phyloP scores from a whole-genome alignment of 2,797 vertebrate genomes.

The Pogonophryne albipinna region DNA sequence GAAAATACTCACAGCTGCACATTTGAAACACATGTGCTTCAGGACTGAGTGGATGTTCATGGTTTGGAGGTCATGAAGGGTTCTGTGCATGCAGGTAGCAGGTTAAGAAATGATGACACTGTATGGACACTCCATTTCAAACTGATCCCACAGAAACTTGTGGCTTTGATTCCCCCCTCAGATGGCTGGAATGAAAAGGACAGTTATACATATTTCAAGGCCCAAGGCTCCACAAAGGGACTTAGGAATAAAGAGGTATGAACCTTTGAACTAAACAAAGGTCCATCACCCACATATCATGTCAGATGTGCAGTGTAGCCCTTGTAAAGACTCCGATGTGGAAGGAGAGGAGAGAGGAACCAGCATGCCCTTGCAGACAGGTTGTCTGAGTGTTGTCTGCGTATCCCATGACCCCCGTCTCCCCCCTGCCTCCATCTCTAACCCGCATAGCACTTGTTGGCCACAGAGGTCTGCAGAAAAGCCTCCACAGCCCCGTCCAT shows the following conservation, averaged over 20 bases:
- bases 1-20: not conserved
- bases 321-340: constrained; percentile 85
- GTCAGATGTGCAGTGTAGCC: constrained; percentile 90
- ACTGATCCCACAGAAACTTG: constrained; percentile 89
- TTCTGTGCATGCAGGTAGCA: constrained; percentile 66
- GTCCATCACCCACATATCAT: constrained; percentile 92
- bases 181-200: constrained; percentile 98
- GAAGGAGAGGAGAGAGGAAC: constrained; percentile 80
- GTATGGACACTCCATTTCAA: constrained; percentile 89
- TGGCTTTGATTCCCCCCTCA: constrained; percentile 94
- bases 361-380: constrained; percentile 82
- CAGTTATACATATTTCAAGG: constrained; percentile 99
- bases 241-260: constrained; percentile 97
- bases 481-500: constrained; percentile 82
- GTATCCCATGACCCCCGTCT: constrained; percentile 79
- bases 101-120: constrained; percentile 86
- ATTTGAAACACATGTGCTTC: constrained; percentile 1
- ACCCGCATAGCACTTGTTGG: constrained; percentile 76
- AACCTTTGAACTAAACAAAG: constrained; percentile 99
- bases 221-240: constrained; percentile 95
- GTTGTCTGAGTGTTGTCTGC: constrained; percentile 83
- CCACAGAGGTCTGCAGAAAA: constrained; percentile 85
- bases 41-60: constrained; percentile 13
- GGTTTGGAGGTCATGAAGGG: constrained; percentile 62
- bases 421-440: constrained; percentile 60